A percentile compares a stretch with the other conserved stretches of the same genome.
Conservation (phyloP, 2,113 vertebrate genomes). For the Brachypteracias leptosomus region DNA sequence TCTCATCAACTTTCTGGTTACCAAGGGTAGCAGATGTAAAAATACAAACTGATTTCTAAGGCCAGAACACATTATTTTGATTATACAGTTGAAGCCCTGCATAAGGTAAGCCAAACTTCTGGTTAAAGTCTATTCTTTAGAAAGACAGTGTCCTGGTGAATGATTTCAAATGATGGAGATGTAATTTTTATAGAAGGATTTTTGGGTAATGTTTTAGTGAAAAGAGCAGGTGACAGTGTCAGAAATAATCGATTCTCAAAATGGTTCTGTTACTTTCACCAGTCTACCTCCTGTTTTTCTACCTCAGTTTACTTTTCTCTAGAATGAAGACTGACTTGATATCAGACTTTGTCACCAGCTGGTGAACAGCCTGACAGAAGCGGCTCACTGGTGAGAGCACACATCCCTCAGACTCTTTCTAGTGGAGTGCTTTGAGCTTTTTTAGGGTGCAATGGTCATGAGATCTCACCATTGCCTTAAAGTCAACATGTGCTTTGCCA, state of each 20-base stretch:
- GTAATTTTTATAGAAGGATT: not conserved
- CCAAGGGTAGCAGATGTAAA: not conserved
- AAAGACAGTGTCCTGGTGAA: not conserved
- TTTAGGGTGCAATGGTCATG: not conserved
- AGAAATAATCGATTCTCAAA: not conserved
- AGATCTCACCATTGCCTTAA: not conserved
- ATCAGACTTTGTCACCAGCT: not conserved
- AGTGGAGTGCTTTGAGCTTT: fast-evolving
- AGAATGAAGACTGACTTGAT: not conserved
- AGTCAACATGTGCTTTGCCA: not conserved
- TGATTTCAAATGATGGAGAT: not conserved
- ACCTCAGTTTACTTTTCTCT: not conserved
- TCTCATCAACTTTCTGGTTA: not conserved
- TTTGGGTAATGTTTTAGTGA: not conserved
- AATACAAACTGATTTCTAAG: not conserved
- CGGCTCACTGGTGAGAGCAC: not conserved
- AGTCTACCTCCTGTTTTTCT: not conserved
- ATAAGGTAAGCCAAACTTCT: not conserved
- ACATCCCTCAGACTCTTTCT: not conserved
- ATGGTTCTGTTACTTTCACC: not conserved
- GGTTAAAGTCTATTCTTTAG: not conserved
- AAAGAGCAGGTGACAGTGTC: not conserved
- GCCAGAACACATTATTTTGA: not conserved
- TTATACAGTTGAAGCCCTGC: not conserved
- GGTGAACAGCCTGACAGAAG: not conserved